Evolutionary conservation across 30 jellyfish, hydroid and myxozoan genomes (phyloP).

Genomic region (Euphysa ruthae): DNA sequence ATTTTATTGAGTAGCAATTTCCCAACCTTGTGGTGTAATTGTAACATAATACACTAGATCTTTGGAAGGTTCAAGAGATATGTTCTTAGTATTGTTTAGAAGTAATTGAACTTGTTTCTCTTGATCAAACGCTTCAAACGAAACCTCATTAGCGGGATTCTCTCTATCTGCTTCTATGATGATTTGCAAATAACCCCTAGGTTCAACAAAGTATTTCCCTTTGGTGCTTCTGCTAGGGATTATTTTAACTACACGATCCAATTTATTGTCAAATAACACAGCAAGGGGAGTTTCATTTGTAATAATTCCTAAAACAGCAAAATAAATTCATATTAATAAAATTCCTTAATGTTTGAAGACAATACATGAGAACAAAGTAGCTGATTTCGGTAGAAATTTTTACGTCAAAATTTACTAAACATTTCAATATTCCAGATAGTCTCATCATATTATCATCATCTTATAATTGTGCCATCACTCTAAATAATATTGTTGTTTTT

Average conservation of each 20-base stretch:
- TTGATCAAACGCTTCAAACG: slow-evolving; percentile 79
- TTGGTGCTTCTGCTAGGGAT: slow-evolving; percentile 84
- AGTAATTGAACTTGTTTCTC: slow-evolving; percentile 42
- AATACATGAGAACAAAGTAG: too few relatives aligned
- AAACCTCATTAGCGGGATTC: slow-evolving; percentile 62
- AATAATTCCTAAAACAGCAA: not conserved
- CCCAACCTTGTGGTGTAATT: slow-evolving; percentile 90
- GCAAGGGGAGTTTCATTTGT: slow-evolving; percentile 49
- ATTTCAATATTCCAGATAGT: too few relatives aligned
- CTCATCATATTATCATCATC: too few relatives aligned
- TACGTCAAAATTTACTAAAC: too few relatives aligned
- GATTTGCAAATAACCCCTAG: slow-evolving; percentile 72
- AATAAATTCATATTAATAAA: too few relatives aligned
- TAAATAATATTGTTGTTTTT: too few relatives aligned
- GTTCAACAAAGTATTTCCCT: slow-evolving; percentile 89
- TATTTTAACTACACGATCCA: slow-evolving; percentile 77
- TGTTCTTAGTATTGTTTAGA: slow-evolving; percentile 50
- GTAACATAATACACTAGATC: slow-evolving; percentile 27
- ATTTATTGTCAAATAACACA: slow-evolving; percentile 76
- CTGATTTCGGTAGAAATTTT: too few relatives aligned
- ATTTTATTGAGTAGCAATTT: too few relatives aligned
- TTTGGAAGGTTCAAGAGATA: slow-evolving; percentile 46
- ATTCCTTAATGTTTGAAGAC: too few relatives aligned
- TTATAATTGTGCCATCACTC: too few relatives aligned
- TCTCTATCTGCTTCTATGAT: slow-evolving; percentile 84